Evolutionary conservation across 2,888 invertebrate species (phyloP).

Genomic region (Melieria picta): DNA sequence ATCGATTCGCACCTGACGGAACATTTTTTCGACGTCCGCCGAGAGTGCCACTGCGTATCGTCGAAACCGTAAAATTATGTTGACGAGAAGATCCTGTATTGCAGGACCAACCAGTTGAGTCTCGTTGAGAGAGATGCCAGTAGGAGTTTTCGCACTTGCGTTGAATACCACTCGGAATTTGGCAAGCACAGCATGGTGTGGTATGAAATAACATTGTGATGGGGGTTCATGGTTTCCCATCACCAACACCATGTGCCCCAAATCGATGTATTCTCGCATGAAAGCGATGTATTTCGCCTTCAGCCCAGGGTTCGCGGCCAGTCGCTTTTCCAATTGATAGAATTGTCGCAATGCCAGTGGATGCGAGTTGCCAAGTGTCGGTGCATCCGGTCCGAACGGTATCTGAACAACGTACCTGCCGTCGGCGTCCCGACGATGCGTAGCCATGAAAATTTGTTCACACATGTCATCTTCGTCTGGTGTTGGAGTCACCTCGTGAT

Average conservation of each 20-base stretch:
- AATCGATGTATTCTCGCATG: constrained; percentile 5
- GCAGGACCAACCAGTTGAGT: constrained; percentile 4
- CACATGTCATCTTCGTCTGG: neutral
- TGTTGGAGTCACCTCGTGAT: neutral
- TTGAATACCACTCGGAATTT: constrained; percentile 27
- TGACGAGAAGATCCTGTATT: constrained; percentile 9
- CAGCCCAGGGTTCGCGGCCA: neutral
- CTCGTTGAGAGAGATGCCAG: constrained; percentile 13
- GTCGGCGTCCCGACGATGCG: constrained; percentile 8
- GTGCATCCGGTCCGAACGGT: constrained; percentile 19
- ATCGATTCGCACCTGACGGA: constrained; percentile 18
- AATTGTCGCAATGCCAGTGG: neutral
- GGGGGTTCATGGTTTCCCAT: constrained; percentile 2
- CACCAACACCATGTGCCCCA: constrained; percentile 20
- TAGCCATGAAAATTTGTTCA: constrained; percentile 1
- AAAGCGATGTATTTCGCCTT: constrained; percentile 8
- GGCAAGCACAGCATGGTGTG: constrained; percentile 15
- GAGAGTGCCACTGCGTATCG: constrained; percentile 15
- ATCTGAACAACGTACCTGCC: constrained; percentile 25
- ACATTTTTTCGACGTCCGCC: constrained; percentile 33
- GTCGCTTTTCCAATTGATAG: neutral
- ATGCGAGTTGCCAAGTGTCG: constrained; percentile 20
- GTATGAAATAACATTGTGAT: constrained; percentile 12
- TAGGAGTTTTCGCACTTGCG: constrained; percentile 8
- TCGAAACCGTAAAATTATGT: constrained; percentile 27